Conservation (phyloP, 2,113 vertebrate genomes). For the Globicephala melas region DNA sequence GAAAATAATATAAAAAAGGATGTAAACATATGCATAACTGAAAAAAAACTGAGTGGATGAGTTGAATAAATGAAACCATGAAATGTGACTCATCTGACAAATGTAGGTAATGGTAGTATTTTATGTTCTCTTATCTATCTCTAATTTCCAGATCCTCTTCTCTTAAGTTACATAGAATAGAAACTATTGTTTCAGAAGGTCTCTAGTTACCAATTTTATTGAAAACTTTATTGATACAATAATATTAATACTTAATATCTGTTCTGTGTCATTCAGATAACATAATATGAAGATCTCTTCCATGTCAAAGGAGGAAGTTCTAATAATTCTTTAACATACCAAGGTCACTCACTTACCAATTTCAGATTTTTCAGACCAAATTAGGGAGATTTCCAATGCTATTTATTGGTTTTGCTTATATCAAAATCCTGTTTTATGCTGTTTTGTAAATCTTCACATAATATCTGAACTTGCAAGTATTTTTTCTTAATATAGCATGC, state of each 20-base stretch:
- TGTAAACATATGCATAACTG: too few species aligned
- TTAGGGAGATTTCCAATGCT: not conserved
- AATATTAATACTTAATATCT: not conserved
- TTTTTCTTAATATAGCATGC: not conserved
- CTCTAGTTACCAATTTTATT: conserved; percentile 30
- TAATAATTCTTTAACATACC: not conserved
- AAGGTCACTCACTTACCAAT: not conserved
- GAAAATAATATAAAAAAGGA: too few species aligned
- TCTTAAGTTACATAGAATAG: not conserved
- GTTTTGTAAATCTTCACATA: conserved; percentile 50
- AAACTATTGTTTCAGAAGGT: not conserved
- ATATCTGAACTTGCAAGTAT: conserved; percentile 6
- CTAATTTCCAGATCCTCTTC: not conserved
- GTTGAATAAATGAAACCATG: not conserved
- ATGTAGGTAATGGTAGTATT: not conserved
- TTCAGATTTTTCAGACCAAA: not conserved
- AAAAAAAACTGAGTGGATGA: not conserved
- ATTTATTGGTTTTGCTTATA: not conserved
- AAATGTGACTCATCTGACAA: not conserved
- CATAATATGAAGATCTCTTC: not conserved
- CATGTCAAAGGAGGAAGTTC: not conserved
- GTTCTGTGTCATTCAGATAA: not conserved
- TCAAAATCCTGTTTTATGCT: not conserved
- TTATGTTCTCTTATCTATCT: not conserved
- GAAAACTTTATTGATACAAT: not conserved